These are phyloP conservation scores for Sandelia bainsii DNA, from an alignment of 2,797 vertebrate genomes.

Conservation along the genomic window DNA sequence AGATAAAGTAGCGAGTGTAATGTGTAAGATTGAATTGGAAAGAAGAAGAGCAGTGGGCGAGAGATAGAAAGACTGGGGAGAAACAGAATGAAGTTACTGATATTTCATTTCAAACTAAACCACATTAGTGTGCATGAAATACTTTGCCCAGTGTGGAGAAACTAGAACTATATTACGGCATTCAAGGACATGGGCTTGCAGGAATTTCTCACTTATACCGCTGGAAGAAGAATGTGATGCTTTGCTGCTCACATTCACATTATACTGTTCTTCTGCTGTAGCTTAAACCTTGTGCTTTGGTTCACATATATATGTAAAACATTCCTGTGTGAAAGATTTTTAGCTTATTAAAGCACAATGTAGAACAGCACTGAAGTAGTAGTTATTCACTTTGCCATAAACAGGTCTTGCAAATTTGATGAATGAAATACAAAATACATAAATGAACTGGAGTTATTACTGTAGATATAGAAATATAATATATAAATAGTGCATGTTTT, in stretches of 20 bases:
- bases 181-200: conserved; percentile 5
- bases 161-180: conserved; percentile 22
- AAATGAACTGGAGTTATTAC: not conserved
- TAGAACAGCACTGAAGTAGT: not conserved
- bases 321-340: no score
- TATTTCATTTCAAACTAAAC: conserved; percentile 67
- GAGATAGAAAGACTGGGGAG: conserved; percentile 11
- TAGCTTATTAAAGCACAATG: not conserved
- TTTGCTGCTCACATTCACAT: conserved; percentile 9
- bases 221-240: not conserved
- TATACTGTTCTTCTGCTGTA: not conserved
- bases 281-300: not conserved
- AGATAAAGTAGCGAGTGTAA: conserved; percentile 46
- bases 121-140: conserved; percentile 55
- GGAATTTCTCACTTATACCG: not conserved
- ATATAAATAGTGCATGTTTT: no score
- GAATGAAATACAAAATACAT: not conserved
- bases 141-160: conserved; percentile 45
- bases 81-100: conserved; percentile 19
- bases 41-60: conserved; percentile 21
- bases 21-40: conserved; percentile 36
- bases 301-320: no score
- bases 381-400: not conserved
- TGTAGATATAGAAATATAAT: no score
- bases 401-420: not conserved